Base-by-base conservation (phyloP, 2,888 invertebrate species). In the Lasioglossum leucozonium region DNA sequence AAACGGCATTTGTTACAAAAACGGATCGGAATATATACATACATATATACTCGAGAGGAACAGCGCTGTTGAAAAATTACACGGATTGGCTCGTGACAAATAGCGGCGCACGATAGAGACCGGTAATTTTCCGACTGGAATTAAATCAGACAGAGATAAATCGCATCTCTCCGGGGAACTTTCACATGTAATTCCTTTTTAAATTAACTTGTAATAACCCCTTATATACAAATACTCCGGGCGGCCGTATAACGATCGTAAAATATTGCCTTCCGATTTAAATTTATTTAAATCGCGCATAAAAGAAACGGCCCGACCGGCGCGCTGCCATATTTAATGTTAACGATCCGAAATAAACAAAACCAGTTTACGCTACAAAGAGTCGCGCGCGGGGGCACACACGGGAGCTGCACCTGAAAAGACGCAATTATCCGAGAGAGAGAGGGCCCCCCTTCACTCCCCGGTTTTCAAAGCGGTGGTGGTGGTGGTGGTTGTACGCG, bases 301-400 rank as follows among this genome's bases (percentile, higher is more conserved):
- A 76, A 55, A 72, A 76, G 44, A 37, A 77, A 30, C 44, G 69
- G 11, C 69, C 69, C n/a, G 69, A n/a, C 22, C 40, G 69, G 62
- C 42, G 58, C 51, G 47, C 78, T 67, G 72, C 34, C 77, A 47
- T 78, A 55, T 72, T 83, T 72, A 83, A 76, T 72, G 72, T 37
- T 75, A 79, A 82, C 79, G 78, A 79, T 79, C 26, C 74, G 83
- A 84, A 79, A 79, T 85, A 79, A 85, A 83, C 72, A 58, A 76
- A 76, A 85, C 83, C 83, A 83, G 83, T 85, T 82, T 82, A 67
- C 26, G 47, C n/a, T 78, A 67, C 74, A 76, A 73, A 83, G 79
- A 83, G 44, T 82, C 71, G 82, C 72, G 44, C 11, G 40, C n/a
- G 40, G 5, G 5, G 30, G 6, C 47, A 44, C 65, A 26, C 67